phyloP scores from a whole-genome alignment of 2,888 invertebrate species.

The Watsonalla binaria region DNA sequence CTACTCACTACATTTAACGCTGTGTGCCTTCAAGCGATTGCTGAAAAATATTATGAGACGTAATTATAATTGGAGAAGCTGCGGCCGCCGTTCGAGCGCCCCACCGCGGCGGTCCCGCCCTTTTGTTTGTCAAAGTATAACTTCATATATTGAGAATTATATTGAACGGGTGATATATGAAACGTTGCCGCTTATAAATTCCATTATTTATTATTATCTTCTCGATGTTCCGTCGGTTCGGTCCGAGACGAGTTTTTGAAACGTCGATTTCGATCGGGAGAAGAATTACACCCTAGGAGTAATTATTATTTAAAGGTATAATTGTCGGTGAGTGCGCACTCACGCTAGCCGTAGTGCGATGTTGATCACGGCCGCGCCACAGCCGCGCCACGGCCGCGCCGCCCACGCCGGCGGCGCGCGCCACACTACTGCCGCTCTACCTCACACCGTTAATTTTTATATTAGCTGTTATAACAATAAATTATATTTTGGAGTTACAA shows the following conservation, averaged over 20 bases:
- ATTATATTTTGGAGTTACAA: slow-evolving; percentile 75
- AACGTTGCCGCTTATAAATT: slow-evolving; percentile 76
- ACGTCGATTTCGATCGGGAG: slow-evolving; percentile 77
- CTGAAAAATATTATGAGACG: slow-evolving; percentile 79
- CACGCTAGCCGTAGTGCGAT: slow-evolving; percentile 71
- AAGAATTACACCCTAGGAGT: slow-evolving; percentile 76
- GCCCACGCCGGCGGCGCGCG: slow-evolving; percentile 14
- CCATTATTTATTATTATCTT: slow-evolving; percentile 75
- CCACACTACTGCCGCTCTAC: slow-evolving; percentile 65
- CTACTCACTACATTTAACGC: slow-evolving; percentile 81
- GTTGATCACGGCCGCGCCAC: slow-evolving; percentile 68
- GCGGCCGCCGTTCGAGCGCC: slow-evolving; percentile 61
- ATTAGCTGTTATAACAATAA: slow-evolving; percentile 74
- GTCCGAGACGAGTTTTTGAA: slow-evolving; percentile 77
- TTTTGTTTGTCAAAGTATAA: slow-evolving; percentile 68
- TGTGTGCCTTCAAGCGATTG: slow-evolving; percentile 92
- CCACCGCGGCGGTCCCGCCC: slow-evolving; percentile 61
- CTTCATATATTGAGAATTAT: slow-evolving; percentile 78
- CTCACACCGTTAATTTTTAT: slow-evolving; percentile 69
- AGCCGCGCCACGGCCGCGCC: slow-evolving; percentile 18
- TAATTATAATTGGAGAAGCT: slow-evolving; percentile 71
- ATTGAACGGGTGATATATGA: slow-evolving; percentile 79
- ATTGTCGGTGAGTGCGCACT: slow-evolving; percentile 60
- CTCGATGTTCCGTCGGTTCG: slow-evolving; percentile 74
- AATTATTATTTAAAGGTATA: slow-evolving; percentile 74